Percentiles rank a stretch among this genome's conserved stretches.
Evolutionary conservation across 2,888 invertebrate genomes (phyloP).

Genomic region (Drosophila histrio): DNA sequence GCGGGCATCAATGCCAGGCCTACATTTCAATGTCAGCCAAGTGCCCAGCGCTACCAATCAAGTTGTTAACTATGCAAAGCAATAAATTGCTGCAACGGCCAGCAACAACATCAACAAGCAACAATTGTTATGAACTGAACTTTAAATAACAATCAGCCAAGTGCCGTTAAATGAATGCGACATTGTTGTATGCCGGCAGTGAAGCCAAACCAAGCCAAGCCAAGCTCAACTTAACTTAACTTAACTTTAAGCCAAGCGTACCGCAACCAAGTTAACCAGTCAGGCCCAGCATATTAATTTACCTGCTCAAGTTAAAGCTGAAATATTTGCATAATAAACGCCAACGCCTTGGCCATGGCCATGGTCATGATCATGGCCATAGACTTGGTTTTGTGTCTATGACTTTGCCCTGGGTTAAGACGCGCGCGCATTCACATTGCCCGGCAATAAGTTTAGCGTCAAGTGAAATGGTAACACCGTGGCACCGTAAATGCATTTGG

Average conservation of each 20-base stretch:
- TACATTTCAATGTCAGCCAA: constrained; percentile 78
- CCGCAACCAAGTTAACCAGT: constrained; percentile 39
- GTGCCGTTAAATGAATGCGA: constrained; percentile 78
- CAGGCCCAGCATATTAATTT: constrained; percentile 67
- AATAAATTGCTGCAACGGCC: constrained; percentile 66
- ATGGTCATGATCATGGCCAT: constrained; percentile 27
- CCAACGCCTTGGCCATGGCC: constrained; percentile 65
- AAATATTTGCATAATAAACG: constrained; percentile 78
- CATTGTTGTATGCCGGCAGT: constrained; percentile 63
- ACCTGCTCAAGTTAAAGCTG: constrained; percentile 62
- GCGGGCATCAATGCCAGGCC: constrained; percentile 78
- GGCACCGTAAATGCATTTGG: constrained; percentile 33
- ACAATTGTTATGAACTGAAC: constrained; percentile 75
- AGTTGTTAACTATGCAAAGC: constrained; percentile 76
- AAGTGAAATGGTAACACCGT: constrained; percentile 64
- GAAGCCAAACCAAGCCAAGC: constrained; percentile 30
- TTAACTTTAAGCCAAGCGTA: constrained; percentile 7
- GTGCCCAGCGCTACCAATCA: constrained; percentile 75
- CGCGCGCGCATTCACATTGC: constrained; percentile 72
- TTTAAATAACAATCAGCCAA: constrained; percentile 78
- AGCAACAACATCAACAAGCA: constrained; percentile 35
- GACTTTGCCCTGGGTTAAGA: constrained; percentile 53
- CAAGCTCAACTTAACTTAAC: constrained; percentile 10
- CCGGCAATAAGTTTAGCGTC: constrained; percentile 74
- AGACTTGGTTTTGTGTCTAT: background rate